Conservation (phyloP, 2,797 vertebrate species). For the Jordanella pulchra region DNA sequence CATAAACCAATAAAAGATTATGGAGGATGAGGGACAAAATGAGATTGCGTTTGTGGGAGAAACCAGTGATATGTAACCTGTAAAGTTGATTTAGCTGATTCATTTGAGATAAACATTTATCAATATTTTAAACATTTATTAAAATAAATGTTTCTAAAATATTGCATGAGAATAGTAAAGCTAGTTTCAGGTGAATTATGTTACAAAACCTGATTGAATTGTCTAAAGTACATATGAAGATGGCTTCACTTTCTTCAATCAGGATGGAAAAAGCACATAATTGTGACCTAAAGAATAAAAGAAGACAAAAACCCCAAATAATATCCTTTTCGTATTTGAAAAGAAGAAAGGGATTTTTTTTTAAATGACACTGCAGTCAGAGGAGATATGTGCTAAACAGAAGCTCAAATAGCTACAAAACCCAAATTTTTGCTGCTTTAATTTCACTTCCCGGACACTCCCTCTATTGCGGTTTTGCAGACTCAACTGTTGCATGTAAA, state of each 20-base stretch:
- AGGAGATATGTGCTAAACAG: slow-evolving; percentile 36
- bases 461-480: slow-evolving; percentile 41
- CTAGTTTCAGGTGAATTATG: too few relatives aligned
- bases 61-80: background rate
- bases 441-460: slow-evolving; percentile 34
- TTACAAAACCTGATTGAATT: background rate
- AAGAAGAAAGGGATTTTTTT: background rate
- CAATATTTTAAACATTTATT: background rate
- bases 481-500: slow-evolving; percentile 38
- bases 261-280: slow-evolving; percentile 4
- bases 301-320: background rate
- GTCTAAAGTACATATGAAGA: background rate
- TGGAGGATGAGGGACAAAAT: background rate
- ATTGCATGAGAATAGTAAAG: background rate
- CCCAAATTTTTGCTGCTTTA: slow-evolving; percentile 25
- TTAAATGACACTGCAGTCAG: slow-evolving; percentile 11
- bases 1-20: background rate
- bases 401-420: slow-evolving; percentile 25
- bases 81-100: background rate
- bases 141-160: background rate
- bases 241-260: background rate
- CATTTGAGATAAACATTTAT: background rate
- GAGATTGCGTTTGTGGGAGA: background rate
- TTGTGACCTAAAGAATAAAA: background rate
- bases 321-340: slow-evolving; percentile 27